Evolutionary conservation across 1,140 invertebrate genomes (phyloP), one percentile per base, ranked within the genome.

Genomic region (Phenacoccus solenopsis): DNA sequence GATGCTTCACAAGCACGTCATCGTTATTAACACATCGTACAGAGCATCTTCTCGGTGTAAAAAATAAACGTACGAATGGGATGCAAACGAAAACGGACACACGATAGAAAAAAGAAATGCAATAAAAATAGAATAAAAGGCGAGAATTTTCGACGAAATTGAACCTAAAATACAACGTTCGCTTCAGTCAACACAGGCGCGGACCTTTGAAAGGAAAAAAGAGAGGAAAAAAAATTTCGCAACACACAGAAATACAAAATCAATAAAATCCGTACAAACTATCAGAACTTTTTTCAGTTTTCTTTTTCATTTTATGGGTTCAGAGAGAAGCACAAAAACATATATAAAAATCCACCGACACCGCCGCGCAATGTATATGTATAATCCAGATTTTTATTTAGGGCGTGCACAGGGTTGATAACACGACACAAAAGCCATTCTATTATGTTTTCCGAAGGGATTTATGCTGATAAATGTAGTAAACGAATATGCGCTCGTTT

Each of bases 321-420:
- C 38, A 16, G 38, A 49, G 38, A 49, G 38, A 49, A 49, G 38
- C 38, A 49, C 38, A 49, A 49, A 49, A 49, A 49, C 38, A 49
- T 49, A 49, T 49, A 49, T 49, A 49, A 49, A 49, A 49, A 49
- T 49, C 38, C 38, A 49, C 38, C 38, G 38, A 49, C 20, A n/a
- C n/a, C n/a, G n/a, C n/a, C n/a, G n/a, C n/a, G n/a, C n/a, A n/a
- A 20, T 64, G 59, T 24, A 64, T 27, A 27, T 64, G 59, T 27
- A 64, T 64, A 64, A 64, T 64, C 21, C 59, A 24, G 59, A 64
- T 64, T 64, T 64, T 64, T 64, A 64, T 64, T 64, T 64, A 64
- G 59, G 59, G 59, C 59, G 59, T 64, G 59, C 59, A 64, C 25
- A 64, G 25, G 59, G 59, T 64, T 64, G 59, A 64, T 64, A 64